phyloP scores from a whole-genome alignment of 1,140 invertebrate species.

The Sweltsa coloradensis region DNA sequence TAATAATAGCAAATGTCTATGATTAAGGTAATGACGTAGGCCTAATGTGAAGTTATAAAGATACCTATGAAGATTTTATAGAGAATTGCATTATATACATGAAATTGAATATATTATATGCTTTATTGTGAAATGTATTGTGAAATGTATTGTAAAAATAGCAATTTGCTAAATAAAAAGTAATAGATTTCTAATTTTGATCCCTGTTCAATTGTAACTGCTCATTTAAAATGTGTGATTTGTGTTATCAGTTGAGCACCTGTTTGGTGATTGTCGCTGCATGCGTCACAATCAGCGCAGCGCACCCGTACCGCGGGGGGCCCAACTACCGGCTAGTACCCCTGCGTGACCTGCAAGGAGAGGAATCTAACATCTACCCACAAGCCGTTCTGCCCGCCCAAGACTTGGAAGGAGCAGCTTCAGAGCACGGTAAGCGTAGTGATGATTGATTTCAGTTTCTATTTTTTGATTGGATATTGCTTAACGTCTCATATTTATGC shows the following conservation, averaged over 20 bases:
- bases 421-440: slow-evolving; percentile 2
- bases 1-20: no score
- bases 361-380: slow-evolving; percentile 4
- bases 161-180: no score
- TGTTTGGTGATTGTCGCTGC: neutral
- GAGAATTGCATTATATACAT: no score
- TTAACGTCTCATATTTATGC: neutral
- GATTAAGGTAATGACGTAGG: no score
- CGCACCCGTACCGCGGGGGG: neutral
- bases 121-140: no score
- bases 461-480: neutral
- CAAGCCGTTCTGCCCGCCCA: neutral
- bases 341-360: slow-evolving; percentile 2
- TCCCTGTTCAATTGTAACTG: no score
- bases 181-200: no score
- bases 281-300: neutral
- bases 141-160: no score
- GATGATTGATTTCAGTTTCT: neutral
- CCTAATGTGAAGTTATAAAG: no score
- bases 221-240: no score
- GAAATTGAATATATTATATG: no score
- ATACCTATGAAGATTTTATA: no score
- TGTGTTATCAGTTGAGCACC: neutral
- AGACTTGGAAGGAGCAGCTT: slow-evolving; percentile 3
- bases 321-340: neutral